These are phyloP conservation scores for Drosophila barbarae DNA, from an alignment of 2,888 invertebrate species.

Conservation along the genomic window DNA sequence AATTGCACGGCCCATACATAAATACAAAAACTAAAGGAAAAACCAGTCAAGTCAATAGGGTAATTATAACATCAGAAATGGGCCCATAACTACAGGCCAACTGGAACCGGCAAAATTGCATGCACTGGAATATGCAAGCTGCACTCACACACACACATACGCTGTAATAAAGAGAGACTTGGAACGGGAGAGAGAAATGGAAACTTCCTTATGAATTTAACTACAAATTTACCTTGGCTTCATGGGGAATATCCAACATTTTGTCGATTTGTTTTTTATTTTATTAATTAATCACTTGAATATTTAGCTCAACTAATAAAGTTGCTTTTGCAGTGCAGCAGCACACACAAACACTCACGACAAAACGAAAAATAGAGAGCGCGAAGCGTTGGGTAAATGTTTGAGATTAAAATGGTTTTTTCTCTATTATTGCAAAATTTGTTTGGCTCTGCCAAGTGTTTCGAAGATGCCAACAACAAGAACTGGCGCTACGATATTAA, in stretches of 20 bases:
- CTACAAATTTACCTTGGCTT: conserved; percentile 71
- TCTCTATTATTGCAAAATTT: conserved; percentile 3
- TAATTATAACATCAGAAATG: conserved; percentile 20
- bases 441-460: conserved; percentile 5
- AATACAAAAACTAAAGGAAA: conserved; percentile 31
- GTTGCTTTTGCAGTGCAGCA: conserved; percentile 4
- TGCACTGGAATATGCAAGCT: conserved; percentile 40
- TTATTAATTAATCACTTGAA: conserved; percentile 8
- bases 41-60: conserved; percentile 43
- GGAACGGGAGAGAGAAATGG: background rate
- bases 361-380: conserved; percentile 3
- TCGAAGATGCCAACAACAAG: conserved; percentile 47
- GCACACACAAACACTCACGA: conserved; percentile 11
- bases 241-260: conserved; percentile 78
- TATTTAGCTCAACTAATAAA: conserved; percentile 21
- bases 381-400: conserved; percentile 15
- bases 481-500: conserved; percentile 44
- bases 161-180: conserved; percentile 1
- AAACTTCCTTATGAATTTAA: background rate
- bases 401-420: conserved; percentile 31
- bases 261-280: conserved; percentile 12
- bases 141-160: conserved; percentile 27
- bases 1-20: conserved; percentile 33
- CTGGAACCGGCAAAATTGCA: conserved; percentile 46
- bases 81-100: conserved; percentile 19